Conservation (phyloP, 2,113 vertebrate genomes). For the Lethenteron camtschaticum region DNA sequence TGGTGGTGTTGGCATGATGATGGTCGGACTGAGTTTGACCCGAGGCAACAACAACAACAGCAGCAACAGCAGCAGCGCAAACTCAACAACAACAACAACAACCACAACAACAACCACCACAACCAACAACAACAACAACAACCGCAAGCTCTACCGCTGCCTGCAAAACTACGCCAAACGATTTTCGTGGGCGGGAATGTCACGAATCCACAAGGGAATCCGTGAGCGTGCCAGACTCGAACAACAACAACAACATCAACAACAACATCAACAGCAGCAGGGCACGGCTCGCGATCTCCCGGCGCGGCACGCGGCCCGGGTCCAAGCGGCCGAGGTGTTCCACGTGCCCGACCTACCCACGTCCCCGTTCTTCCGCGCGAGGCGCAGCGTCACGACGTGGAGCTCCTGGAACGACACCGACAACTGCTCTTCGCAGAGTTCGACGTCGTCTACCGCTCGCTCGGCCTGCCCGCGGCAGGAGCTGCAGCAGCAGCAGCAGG, state of each 20-base stretch:
- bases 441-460: conserved; percentile 27
- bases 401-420: conserved; percentile 53
- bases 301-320: conserved; percentile 17
- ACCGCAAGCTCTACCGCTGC: conserved; percentile 78
- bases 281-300: conserved; percentile 17
- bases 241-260: no score
- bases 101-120: no score
- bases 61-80: no score
- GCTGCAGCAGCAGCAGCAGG: conserved; percentile 32
- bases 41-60: no score
- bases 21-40: no score
- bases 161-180: conserved; percentile 95
- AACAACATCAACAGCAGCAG: background rate
- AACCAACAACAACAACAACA: no score
- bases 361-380: conserved; percentile 70
- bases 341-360: conserved; percentile 77
- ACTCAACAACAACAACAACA: no score
- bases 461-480: conserved; percentile 8
- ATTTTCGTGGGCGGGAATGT: conserved; percentile 96
- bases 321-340: conserved; percentile 88
- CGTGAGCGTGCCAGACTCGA: conserved; percentile 55
- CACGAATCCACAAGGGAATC: conserved; percentile 82
- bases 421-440: conserved; percentile 36
- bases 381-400: conserved; percentile 80
- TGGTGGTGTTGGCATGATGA: no score